These are phyloP conservation scores for Propithecus coquereli DNA, from an alignment of 2,113 vertebrate genomes.

Conservation along the genomic window DNA sequence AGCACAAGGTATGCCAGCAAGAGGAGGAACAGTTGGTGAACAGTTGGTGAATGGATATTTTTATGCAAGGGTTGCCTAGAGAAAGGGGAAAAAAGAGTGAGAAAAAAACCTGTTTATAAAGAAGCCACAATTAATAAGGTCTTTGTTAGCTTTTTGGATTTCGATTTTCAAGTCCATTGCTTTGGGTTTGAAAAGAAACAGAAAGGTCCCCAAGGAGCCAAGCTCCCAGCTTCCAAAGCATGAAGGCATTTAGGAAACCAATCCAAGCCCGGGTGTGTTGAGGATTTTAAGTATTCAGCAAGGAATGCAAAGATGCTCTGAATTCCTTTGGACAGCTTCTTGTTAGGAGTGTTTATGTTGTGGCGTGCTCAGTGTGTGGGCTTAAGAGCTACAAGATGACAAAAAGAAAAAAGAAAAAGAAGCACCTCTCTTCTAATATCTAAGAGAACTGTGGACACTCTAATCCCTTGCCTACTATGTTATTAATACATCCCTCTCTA, in stretches of 20 bases:
- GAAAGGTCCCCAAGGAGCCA: conserved; percentile 68
- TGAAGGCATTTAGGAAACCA: conserved; percentile 47
- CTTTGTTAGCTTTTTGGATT: conserved; percentile 80
- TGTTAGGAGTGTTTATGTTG: conserved; percentile 62
- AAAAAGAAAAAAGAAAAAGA: background rate
- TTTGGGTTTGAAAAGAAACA: conserved; percentile 71
- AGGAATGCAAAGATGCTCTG: conserved; percentile 73
- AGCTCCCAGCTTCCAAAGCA: conserved; percentile 52
- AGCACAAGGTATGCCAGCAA: conserved; percentile 81
- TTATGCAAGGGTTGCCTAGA: conserved; percentile 86
- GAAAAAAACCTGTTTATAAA: conserved; percentile 78
- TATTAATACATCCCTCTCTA: background rate
- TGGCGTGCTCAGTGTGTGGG: conserved; percentile 38
- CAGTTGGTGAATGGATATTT: conserved; percentile 87
- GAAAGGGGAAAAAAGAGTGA: conserved; percentile 68
- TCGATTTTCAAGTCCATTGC: conserved; percentile 79
- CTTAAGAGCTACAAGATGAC: background rate
- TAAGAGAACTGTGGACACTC: background rate
- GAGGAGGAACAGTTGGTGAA: conserved; percentile 85
- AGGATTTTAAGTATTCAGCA: conserved; percentile 80
- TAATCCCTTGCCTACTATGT: background rate
- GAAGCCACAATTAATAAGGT: conserved; percentile 83
- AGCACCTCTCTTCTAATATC: background rate
- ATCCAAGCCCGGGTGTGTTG: conserved; percentile 57
- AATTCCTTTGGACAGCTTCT: conserved; percentile 76